Percentiles rank a stretch among this genome's conserved stretches.
phyloP scores from a whole-genome alignment of 2,888 invertebrate species.

The Eristalinus sepulchralis region DNA sequence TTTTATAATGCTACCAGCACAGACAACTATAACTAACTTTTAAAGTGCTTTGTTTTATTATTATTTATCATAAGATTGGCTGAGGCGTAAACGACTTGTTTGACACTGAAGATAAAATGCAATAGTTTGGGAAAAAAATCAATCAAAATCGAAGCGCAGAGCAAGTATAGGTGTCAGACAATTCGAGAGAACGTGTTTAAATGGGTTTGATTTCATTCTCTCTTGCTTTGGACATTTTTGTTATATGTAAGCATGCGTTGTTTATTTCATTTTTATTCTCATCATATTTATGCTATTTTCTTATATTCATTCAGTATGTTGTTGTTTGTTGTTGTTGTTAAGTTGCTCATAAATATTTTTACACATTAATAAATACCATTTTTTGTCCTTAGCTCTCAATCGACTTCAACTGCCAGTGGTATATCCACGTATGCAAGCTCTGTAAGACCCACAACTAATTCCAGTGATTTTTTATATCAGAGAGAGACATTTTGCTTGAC shows the following conservation, averaged over 20 bases:
- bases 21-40: conserved; percentile 60
- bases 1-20: conserved; percentile 55
- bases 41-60: conserved; percentile 64
- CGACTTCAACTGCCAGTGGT: conserved; percentile 80
- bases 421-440: conserved; percentile 81
- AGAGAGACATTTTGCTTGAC: conserved; percentile 80
- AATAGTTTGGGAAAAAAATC: conserved; percentile 51
- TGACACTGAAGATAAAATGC: conserved; percentile 59
- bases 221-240: conserved; percentile 69
- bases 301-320: background rate
- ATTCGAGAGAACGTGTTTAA: conserved; percentile 60
- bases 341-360: background rate
- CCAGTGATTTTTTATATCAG: conserved; percentile 80
- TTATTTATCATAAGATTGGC: conserved; percentile 56
- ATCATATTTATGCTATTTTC: background rate
- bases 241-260: conserved; percentile 79
- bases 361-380: conserved; percentile 48
- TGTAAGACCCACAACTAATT: conserved; percentile 78
- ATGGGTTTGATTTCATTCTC: conserved; percentile 68
- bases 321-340: background rate
- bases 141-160: conserved; percentile 42
- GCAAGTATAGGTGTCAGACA: conserved; percentile 63
- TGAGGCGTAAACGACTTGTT: conserved; percentile 61
- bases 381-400: conserved; percentile 77
- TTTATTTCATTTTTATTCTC: conserved; percentile 69